Percentiles rank a stretch among this genome's conserved stretches.
Evolutionary conservation across 1,140 invertebrate species (phyloP).

Genomic region (Chlorops oryzae): DNA sequence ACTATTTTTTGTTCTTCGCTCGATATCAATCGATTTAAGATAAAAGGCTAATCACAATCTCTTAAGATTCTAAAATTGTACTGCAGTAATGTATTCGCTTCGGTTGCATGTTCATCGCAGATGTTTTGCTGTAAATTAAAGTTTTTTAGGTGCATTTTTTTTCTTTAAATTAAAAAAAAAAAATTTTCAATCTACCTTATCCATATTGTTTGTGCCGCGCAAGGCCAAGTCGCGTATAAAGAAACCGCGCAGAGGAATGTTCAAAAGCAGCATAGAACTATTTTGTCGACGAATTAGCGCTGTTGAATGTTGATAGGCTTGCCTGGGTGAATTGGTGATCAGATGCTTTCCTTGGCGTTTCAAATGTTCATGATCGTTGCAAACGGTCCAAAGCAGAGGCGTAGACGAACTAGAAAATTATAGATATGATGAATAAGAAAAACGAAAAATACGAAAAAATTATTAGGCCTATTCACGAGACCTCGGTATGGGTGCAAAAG

Average conservation of each 20-base stretch:
- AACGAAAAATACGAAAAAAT: not conserved
- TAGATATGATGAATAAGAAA: no score
- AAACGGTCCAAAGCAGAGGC: constrained; percentile 39
- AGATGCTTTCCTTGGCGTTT: constrained; percentile 12
- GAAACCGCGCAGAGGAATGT: constrained; percentile 32
- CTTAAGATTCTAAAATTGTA: constrained; percentile 48
- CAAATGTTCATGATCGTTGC: constrained; percentile 27
- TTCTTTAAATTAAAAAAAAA: no score
- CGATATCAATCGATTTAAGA: no score
- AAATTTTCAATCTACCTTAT: constrained; percentile 24
- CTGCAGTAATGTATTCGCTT: constrained; percentile 45
- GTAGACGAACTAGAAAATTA: constrained; percentile 29
- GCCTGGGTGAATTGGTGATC: constrained; percentile 2
- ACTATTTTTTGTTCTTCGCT: no score
- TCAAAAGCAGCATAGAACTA: constrained; percentile 23
- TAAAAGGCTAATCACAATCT: constrained; percentile 48
- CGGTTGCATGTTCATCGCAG: constrained; percentile 43
- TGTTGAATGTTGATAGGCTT: not conserved
- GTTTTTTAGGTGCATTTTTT: no score
- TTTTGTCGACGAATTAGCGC: constrained; percentile 7
- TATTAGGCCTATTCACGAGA: not conserved
- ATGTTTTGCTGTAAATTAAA: constrained; percentile 41
- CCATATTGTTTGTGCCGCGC: constrained; percentile 35
- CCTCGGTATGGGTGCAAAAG: no score
- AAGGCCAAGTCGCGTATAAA: constrained; percentile 37